Evolutionary conservation across 2,888 invertebrate species (phyloP).

Genomic region (Nebria brevicollis): DNA sequence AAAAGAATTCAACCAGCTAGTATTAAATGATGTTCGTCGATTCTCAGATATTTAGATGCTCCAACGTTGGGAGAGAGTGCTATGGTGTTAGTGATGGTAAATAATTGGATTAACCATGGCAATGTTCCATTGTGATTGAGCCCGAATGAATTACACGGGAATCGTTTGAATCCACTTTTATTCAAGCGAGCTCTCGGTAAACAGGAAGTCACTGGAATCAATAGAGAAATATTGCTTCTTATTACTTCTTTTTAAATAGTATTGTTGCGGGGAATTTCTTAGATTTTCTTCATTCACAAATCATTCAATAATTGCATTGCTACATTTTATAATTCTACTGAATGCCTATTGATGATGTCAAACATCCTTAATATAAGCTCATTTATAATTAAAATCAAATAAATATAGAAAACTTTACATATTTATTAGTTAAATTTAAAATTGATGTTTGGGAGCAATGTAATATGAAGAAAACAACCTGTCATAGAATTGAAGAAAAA

Average conservation of each 20-base stretch:
- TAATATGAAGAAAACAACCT: no score
- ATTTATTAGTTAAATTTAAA: no score
- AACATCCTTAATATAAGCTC: no score
- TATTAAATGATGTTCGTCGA: slow-evolving; percentile 1
- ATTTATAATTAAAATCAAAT: no score
- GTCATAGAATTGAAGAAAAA: no score
- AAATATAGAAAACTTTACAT: no score
- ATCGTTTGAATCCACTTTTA: slow-evolving; percentile 6
- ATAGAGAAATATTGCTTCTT: neutral
- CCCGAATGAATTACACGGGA: slow-evolving; percentile 12
- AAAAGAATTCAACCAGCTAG: slow-evolving; percentile 12
- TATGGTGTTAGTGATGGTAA: neutral
- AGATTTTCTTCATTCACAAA: neutral
- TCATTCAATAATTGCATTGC: neutral
- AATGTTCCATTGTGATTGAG: neutral
- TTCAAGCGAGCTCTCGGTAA: neutral
- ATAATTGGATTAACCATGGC: slow-evolving; percentile 31
- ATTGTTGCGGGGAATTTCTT: no score
- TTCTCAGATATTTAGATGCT: slow-evolving; percentile 11
- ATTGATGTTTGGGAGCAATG: no score
- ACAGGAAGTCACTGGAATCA: neutral
- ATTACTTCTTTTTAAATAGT: neutral
- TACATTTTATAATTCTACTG: neutral
- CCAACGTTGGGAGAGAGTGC: neutral
- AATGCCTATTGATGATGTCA: no score